Conservation (phyloP, 2,113 vertebrate genomes). For the Lagenorhynchus albirostris region DNA sequence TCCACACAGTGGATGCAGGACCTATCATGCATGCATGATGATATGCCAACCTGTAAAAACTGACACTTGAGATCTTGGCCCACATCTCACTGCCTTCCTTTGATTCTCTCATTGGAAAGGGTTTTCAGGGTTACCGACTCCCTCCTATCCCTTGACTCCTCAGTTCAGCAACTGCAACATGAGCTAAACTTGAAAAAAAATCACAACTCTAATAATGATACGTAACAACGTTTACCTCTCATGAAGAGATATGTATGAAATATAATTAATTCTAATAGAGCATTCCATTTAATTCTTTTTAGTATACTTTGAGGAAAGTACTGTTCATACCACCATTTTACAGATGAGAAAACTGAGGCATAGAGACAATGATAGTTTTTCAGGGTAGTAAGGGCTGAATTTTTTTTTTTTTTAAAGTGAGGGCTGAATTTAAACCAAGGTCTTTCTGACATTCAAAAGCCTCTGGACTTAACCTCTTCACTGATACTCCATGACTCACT, state of each 20-base stretch:
- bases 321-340: neutral
- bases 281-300: neutral
- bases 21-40: neutral
- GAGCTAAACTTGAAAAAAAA: neutral
- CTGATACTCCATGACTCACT: neutral
- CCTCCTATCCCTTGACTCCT: neutral
- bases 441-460: neutral
- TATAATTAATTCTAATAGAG: neutral
- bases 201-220: neutral
- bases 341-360: neutral
- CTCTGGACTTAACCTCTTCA: neutral
- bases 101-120: neutral
- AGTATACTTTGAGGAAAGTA: neutral
- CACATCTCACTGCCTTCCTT: neutral
- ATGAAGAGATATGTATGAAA: neutral
- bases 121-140: neutral
- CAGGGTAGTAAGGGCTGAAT: neutral
- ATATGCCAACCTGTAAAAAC: neutral
- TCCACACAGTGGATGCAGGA: neutral
- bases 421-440: neutral
- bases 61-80: neutral
- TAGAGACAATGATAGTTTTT: neutral
- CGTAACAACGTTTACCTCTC: neutral
- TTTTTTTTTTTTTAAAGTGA: neutral
- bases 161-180: neutral